Percentiles rank a stretch among this genome's conserved stretches.
These are phyloP conservation scores for Phataginus tetradactyla DNA, from an alignment of 2,797 vertebrate genomes.

Conservation along the genomic window DNA sequence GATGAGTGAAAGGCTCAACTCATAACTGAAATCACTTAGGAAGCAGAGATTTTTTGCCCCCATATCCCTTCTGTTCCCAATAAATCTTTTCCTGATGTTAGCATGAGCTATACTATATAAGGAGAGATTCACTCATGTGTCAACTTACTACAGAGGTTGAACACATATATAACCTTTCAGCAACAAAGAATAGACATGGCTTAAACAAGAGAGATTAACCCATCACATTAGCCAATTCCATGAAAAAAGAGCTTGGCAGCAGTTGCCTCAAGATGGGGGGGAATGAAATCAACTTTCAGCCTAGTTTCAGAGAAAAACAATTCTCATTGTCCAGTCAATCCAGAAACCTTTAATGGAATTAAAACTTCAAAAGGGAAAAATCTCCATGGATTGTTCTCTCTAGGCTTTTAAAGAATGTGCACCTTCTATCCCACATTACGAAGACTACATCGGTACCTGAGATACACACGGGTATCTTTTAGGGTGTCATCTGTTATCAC, in stretches of 20 bases:
- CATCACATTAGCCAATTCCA: not conserved
- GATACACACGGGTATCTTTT: not conserved
- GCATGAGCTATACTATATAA: not conserved
- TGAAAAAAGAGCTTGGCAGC: not conserved
- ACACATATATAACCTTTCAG: not conserved
- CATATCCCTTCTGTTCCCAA: not conserved
- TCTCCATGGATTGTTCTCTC: not conserved
- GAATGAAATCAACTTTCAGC: not conserved
- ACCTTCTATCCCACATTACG: not conserved
- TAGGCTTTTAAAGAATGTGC: not conserved
- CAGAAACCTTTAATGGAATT: not conserved
- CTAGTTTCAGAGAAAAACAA: not conserved
- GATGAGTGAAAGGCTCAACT: conserved; percentile 67
- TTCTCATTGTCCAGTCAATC: not conserved
- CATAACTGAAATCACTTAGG: conserved; percentile 69
- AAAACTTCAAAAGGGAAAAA: not conserved
- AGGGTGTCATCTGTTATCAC: not conserved
- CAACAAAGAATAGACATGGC: not conserved
- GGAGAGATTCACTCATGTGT: not conserved
- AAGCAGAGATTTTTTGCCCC: conserved; percentile 61
- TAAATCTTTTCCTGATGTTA: conserved; percentile 31
- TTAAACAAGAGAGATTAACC: not conserved
- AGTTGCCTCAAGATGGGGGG: not conserved
- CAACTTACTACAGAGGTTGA: not conserved
- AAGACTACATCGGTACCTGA: not conserved